These are phyloP conservation scores for Nectonema munidae DNA, from an alignment of 2,888 invertebrate species.

Conservation along the genomic window DNA sequence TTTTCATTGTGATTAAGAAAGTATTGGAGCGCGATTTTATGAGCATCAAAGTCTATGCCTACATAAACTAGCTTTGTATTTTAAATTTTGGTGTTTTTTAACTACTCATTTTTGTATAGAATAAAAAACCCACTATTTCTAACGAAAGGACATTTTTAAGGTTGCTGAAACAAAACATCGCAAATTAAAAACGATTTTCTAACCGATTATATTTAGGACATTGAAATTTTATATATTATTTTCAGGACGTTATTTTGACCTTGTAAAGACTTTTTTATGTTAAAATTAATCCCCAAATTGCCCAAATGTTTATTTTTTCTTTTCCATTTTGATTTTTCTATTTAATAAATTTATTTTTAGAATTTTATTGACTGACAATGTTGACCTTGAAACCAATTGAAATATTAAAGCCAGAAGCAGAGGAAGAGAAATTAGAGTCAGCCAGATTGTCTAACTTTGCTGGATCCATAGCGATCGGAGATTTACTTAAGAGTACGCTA, in stretches of 20 bases:
- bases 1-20: too few relatives aligned
- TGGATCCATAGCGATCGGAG: slow-evolving; percentile 91
- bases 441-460: slow-evolving; percentile 88
- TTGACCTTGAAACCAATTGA: slow-evolving; percentile 45
- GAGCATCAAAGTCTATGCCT: too few relatives aligned
- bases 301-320: neutral
- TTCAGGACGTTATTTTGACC: neutral
- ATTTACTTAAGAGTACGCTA: slow-evolving; percentile 78
- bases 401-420: slow-evolving; percentile 70
- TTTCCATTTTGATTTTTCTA: neutral
- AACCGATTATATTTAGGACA: too few relatives aligned
- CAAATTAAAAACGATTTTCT: too few relatives aligned
- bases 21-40: too few relatives aligned
- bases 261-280: neutral
- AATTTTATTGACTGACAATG: neutral
- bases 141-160: too few relatives aligned
- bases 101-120: too few relatives aligned
- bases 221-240: neutral
- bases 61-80: too few relatives aligned
- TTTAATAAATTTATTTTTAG: neutral
- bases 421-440: slow-evolving; percentile 83
- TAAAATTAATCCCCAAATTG: neutral
- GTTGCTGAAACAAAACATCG: too few relatives aligned
- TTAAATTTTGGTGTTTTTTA: too few relatives aligned
- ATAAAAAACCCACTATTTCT: too few relatives aligned